These are phyloP conservation scores for Mayetiola destructor DNA, from an alignment of 2,888 invertebrate species.

Conservation along the genomic window DNA sequence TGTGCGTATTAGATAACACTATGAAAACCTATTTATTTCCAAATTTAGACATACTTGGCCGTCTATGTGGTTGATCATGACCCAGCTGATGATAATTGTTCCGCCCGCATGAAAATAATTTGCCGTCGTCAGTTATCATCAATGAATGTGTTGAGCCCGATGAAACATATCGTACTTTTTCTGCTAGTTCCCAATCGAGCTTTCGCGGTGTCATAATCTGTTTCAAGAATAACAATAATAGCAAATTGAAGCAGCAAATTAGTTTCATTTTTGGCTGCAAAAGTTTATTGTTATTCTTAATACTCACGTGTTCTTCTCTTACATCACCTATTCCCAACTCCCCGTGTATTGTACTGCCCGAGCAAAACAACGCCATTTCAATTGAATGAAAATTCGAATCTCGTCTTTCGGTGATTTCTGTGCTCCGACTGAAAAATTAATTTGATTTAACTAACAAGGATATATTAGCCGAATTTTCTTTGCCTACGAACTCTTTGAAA, in stretches of 20 bases:
- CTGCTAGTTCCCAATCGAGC: conserved; percentile 46
- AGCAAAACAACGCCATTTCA: conserved; percentile 48
- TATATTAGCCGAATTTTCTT: no score
- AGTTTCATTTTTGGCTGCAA: background rate
- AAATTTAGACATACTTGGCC: conserved; percentile 51
- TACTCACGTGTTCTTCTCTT: conserved; percentile 51
- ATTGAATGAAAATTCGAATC: no score
- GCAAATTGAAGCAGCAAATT: conserved; percentile 13
- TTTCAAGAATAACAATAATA: conserved; percentile 16
- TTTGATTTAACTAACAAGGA: no score
- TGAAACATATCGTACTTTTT: conserved; percentile 41
- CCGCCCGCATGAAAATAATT: conserved; percentile 79
- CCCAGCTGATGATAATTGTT: conserved; percentile 90
- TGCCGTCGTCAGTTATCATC: conserved; percentile 54
- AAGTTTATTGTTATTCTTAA: background rate
- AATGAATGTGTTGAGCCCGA: conserved; percentile 76
- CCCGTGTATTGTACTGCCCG: conserved; percentile 64
- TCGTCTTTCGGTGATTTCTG: no score
- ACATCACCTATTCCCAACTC: conserved; percentile 65
- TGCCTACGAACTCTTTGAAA: no score
- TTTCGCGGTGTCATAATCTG: conserved; percentile 49
- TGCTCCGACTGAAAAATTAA: no score
- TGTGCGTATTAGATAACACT: no score
- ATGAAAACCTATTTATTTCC: no score
- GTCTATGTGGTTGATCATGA: conserved; percentile 47